Percentiles rank a stretch among this genome's conserved stretches.
Evolutionary conservation across 2,888 invertebrate genomes (phyloP).

Genomic region (Chymomyza amoena): DNA sequence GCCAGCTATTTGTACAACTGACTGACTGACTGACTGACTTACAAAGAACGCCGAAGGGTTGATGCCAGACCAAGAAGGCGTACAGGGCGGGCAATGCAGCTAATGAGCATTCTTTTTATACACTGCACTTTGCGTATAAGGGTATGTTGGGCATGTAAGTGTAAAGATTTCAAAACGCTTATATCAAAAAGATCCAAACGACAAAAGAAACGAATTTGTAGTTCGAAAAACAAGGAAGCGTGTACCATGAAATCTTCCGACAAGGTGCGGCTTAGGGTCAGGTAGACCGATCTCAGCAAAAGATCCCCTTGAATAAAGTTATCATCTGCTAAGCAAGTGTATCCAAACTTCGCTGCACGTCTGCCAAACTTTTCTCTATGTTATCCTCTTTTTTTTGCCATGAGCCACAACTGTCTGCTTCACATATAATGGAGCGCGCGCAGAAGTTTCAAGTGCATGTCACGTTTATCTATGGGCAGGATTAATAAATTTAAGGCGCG

Average conservation of each 20-base stretch:
- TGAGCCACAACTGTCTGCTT: neutral
- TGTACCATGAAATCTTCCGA: no score
- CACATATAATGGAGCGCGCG: constrained; percentile 1
- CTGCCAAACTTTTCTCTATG: neutral
- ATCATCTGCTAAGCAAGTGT: neutral
- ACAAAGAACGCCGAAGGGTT: neutral
- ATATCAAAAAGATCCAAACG: no score
- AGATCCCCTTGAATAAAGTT: no score
- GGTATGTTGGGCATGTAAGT: neutral
- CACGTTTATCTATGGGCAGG: constrained; percentile 65
- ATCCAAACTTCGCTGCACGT: neutral
- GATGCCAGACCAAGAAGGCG: neutral
- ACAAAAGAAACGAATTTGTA: no score
- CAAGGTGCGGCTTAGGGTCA: no score
- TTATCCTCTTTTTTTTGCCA: neutral
- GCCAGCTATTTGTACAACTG: constrained; percentile 62
- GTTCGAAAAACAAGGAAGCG: no score
- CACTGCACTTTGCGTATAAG: neutral
- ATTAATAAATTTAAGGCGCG: constrained; percentile 54
- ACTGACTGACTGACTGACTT: constrained; percentile 34
- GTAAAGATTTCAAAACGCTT: no score
- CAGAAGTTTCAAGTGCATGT: constrained; percentile 55
- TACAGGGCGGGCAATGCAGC: constrained; percentile 22
- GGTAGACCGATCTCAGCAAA: no score
- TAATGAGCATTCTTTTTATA: constrained; percentile 34